A percentile compares a stretch with the other conserved stretches of the same genome.
phyloP scores from a whole-genome alignment of 1,140 invertebrate species.

The Cheumatopsyche charites region DNA sequence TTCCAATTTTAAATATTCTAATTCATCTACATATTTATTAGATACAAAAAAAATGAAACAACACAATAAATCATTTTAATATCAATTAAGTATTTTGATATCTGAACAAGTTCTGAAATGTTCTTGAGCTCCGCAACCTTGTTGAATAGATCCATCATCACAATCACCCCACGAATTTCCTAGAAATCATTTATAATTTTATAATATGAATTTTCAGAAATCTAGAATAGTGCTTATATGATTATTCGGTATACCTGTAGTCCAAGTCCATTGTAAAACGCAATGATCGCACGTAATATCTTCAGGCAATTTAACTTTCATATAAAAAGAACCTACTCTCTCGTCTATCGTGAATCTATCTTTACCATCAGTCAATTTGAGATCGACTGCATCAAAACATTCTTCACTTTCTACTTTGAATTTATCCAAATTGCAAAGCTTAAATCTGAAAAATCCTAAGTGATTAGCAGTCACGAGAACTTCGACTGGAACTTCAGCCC shows the following conservation, averaged over 20 bases:
- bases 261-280: slow-evolving; percentile 68
- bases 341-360: slow-evolving; percentile 4
- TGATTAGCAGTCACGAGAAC: slow-evolving; percentile 60
- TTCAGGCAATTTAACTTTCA: slow-evolving; percentile 53
- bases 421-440: slow-evolving; percentile 58
- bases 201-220: neutral
- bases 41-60: too few species aligned
- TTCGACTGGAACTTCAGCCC: slow-evolving; percentile 50
- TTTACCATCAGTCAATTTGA: slow-evolving; percentile 10
- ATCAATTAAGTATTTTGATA: too few species aligned
- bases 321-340: neutral
- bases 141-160: slow-evolving; percentile 51
- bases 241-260: slow-evolving; percentile 47
- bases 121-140: slow-evolving; percentile 72
- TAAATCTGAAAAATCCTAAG: slow-evolving; percentile 60
- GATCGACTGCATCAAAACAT: slow-evolving; percentile 56
- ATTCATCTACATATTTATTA: too few species aligned
- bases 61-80: too few species aligned
- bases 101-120: slow-evolving; percentile 73
- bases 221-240: neutral
- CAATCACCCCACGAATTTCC: slow-evolving; percentile 67
- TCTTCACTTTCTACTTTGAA: slow-evolving; percentile 56
- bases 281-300: slow-evolving; percentile 63
- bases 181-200: slow-evolving; percentile 17
- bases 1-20: too few species aligned